Evolutionary conservation across 2,888 invertebrate species (phyloP).

Genomic region (Sesia apiformis): DNA sequence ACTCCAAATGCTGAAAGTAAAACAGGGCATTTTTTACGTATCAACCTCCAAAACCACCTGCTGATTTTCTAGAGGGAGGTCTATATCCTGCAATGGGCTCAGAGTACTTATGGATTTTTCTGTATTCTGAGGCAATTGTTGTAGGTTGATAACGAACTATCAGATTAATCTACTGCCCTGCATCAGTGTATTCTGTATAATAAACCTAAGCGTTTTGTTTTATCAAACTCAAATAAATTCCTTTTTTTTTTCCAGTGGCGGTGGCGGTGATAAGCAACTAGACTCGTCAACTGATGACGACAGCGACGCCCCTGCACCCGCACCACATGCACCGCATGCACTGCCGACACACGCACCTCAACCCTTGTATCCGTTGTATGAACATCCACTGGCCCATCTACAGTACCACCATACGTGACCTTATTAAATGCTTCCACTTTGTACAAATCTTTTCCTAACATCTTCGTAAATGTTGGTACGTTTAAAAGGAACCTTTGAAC

Average conservation of each 20-base stretch:
- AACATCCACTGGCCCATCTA: conserved; percentile 57
- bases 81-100: too few species aligned
- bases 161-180: too few species aligned
- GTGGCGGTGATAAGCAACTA: conserved; percentile 55
- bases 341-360: conserved; percentile 35
- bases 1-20: too few species aligned
- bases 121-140: too few species aligned
- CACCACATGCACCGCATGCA: conserved; percentile 24
- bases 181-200: neutral
- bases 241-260: conserved; percentile 38
- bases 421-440: neutral
- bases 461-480: too few species aligned
- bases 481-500: too few species aligned
- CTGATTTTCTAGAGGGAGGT: too few species aligned
- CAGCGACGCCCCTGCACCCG: conserved; percentile 46
- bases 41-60: too few species aligned
- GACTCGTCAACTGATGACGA: conserved; percentile 64
- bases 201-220: neutral
- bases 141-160: too few species aligned
- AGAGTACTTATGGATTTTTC: too few species aligned
- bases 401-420: conserved; percentile 65
- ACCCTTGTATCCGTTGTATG: conserved; percentile 57
- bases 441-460: too few species aligned
- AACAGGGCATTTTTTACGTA: too few species aligned
- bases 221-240: neutral